Base-by-base conservation (phyloP, 2,888 invertebrate genomes). In the Galeopsomyia nigrocyanea region DNA sequence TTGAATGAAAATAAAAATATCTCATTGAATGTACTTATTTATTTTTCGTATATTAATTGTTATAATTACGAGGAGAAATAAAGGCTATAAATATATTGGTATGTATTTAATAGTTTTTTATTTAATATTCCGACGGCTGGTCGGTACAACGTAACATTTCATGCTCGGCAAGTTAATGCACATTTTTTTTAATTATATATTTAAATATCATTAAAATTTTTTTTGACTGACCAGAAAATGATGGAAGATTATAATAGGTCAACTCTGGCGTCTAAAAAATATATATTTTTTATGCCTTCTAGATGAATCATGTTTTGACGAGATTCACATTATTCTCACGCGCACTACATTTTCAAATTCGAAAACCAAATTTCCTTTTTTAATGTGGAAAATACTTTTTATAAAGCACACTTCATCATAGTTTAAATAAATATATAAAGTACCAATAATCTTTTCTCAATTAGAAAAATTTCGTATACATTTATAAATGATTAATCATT, bases 1-100 rank as follows among this genome's bases (percentile, higher is more conserved):
- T 69, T 19, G 53, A 64, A 17, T 53, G 21, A 63, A 31, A 68
- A 63, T 71, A 71, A 68, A 71, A 71, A 13, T 68, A 46, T 55
- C 74, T 68, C 51, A 71, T 60, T 71, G 60, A 71, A 46, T 60
- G 63, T 65, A 71, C 63, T 65, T 65, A 75, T 68, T 62, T 65
- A 31, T 65, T 39, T 58, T 71, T 68, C 39, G 19, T n/a, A 19
- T 39, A 60, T n/a, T 7, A 53, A 19, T 39, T 39, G 7, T 13
- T 39, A 39, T 39, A 5, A 39, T 1, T 39, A 39, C 39, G 10
- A 56, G 50, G 60, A 57, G 31, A 46, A 22, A 67, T 21, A 65
- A 60, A 63, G 64, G 17, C 6, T 53, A 19, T 39, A 56, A 58
- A 19, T 16, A 31, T 46, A n/a, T 72, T 63, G 26, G 26, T 26